phyloP scores from a whole-genome alignment of 2,797 vertebrate genomes.

The Gallinago stenura region DNA sequence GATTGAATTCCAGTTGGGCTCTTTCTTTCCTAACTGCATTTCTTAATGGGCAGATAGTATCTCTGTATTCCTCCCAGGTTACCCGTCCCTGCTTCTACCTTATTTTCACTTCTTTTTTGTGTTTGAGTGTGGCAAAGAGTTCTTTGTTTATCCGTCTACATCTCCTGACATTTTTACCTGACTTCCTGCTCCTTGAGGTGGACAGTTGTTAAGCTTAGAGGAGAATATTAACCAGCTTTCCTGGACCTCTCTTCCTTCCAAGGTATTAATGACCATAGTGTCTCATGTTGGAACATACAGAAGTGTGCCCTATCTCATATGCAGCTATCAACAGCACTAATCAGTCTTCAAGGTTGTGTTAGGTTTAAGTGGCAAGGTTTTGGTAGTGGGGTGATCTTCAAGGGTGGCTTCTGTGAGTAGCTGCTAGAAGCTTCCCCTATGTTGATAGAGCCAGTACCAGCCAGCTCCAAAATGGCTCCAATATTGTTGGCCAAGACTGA shows the following conservation, averaged over 20 bases:
- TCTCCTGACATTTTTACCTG: neutral
- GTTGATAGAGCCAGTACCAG: too few species aligned
- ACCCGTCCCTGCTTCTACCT: neutral
- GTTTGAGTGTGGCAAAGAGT: neutral
- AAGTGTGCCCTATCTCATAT: neutral
- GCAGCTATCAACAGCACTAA: neutral
- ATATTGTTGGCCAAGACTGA: fast-evolving
- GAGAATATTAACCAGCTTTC: neutral
- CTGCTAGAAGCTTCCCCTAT: neutral
- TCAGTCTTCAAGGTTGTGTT: neutral
- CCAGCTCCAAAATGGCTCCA: neutral
- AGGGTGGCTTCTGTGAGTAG: neutral
- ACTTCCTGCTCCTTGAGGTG: neutral
- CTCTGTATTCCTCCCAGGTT: neutral
- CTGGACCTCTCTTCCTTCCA: neutral
- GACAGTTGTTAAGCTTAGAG: neutral
- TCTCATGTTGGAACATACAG: neutral
- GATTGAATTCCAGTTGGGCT: neutral
- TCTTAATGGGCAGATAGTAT: neutral
- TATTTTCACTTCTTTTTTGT: neutral
- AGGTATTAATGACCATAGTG: neutral
- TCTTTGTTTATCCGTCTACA: neutral
- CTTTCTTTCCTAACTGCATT: neutral
- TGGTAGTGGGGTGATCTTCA: neutral
- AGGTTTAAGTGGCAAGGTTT: neutral